Evolutionary conservation across 2,888 invertebrate genomes (phyloP), one percentile per base, ranked within the genome.

Genomic region (Poecilus cupreus): DNA sequence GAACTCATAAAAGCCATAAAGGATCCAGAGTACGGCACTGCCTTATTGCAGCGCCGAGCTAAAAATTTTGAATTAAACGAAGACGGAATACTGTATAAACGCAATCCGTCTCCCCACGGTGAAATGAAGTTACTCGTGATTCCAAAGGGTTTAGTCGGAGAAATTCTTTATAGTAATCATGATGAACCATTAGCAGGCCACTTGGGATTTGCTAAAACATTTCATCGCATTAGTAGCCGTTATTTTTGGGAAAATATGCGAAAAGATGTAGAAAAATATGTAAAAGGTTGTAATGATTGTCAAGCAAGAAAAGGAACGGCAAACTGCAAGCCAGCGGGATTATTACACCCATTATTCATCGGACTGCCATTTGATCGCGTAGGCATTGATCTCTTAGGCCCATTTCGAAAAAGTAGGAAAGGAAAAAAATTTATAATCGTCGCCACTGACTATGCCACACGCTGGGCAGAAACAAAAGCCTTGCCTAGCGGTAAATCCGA

Each of bases 101-200:
- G 18, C 1, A 16, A 18, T 16, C 51, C 51, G 1, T 18, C 16
- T 18, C 3, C 51, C 6, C 2, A 51, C 10, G 51, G 51, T 0
- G 10, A 20, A 5, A 18, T 0, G 0, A 3, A 20, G 0, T 20
- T 51, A 1, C 6, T 51, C 18, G 18, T 51, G 20, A 51, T 51
- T 1, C 51, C 51, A 3, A 4, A 8, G 3, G 10, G 20, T 8
- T 51, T 51, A 5, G 10, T 16, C 16, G 51, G 22, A 20, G 20
- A 51, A 51, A 51, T 51, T 10, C 8, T 51, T 1, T 51, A 20
- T 22, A 18, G 51, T 18, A 51, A 86, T 57, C 22, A 85, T 6
- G 79, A 86, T 32, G 85, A 84, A 11, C 85, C 85, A 0, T 83
- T 85, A 70, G 20, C 82, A 5, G 82, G 76, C 79, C 84, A 84